These are phyloP conservation scores for Verasper variegatus DNA, from an alignment of 2,113 vertebrate species.

Conservation along the genomic window DNA sequence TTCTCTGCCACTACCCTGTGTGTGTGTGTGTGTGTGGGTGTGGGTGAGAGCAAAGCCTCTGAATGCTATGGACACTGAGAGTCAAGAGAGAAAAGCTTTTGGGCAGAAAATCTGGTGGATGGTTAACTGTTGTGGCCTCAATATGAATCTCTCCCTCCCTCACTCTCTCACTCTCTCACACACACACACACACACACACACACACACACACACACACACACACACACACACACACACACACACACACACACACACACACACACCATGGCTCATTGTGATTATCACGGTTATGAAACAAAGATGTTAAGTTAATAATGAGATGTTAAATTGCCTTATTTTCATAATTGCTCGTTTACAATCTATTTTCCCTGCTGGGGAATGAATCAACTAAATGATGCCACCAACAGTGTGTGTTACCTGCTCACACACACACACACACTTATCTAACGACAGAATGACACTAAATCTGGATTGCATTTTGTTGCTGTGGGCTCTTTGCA, in stretches of 20 bases:
- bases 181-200: neutral
- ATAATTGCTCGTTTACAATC: slow-evolving; percentile 25
- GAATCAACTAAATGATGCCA: slow-evolving; percentile 26
- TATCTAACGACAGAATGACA: neutral
- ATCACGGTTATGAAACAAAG: slow-evolving; percentile 27
- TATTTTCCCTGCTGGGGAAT: slow-evolving; percentile 30
- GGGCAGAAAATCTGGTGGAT: neutral
- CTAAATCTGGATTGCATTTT: neutral
- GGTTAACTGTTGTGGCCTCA: slow-evolving; percentile 3
- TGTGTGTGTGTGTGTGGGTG: neutral
- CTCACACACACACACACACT: neutral
- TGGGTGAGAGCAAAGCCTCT: slow-evolving; percentile 22
- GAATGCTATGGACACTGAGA: slow-evolving; percentile 31
- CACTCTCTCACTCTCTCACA: neutral
- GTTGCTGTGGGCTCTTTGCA: neutral
- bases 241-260: slow-evolving; percentile 1
- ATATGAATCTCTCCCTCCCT: neutral
- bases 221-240: neutral
- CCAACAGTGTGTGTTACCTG: slow-evolving; percentile 1
- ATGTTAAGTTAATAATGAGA: slow-evolving; percentile 51
- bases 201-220: slow-evolving; percentile 1
- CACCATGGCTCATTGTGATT: slow-evolving; percentile 11
- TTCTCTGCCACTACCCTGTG: slow-evolving; percentile 2
- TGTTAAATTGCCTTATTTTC: slow-evolving; percentile 30
- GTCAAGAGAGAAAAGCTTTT: neutral